phyloP scores from a whole-genome alignment of 2,113 vertebrate genomes.

The Cynopterus brachyotis region DNA sequence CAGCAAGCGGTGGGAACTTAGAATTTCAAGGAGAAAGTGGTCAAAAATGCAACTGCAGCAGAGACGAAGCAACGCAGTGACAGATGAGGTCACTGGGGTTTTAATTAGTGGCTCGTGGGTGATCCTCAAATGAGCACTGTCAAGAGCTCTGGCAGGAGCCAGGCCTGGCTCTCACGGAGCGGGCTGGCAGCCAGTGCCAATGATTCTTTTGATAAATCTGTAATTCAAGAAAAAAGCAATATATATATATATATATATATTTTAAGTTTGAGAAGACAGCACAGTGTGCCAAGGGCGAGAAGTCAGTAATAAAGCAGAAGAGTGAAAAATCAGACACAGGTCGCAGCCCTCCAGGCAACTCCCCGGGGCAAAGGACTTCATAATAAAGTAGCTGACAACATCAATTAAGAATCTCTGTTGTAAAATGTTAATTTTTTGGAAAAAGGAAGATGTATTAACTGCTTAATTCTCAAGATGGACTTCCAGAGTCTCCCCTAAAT shows the following conservation, averaged over 20 bases:
- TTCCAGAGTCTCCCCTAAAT: not conserved
- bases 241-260: no score
- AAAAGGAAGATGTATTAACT: not conserved
- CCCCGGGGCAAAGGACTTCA: not conserved
- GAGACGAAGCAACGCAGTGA: not conserved
- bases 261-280: not conserved
- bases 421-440: not conserved
- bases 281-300: not conserved
- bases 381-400: not conserved
- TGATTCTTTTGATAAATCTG: not conserved
- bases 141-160: not conserved
- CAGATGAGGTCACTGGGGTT: not conserved
- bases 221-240: not conserved
- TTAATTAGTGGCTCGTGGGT: not conserved
- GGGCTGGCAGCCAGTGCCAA: not conserved
- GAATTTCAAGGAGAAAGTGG: constrained; percentile 27
- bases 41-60: not conserved
- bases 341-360: not conserved
- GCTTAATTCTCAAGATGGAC: not conserved
- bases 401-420: not conserved
- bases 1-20: not conserved
- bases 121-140: constrained; percentile 10
- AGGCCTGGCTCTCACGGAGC: not conserved
- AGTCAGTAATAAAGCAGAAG: not conserved
- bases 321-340: not conserved